Evolutionary conservation across 2,113 vertebrate species (phyloP), one percentile per base, ranked within the genome.

Genomic region (Carassius gibelio): DNA sequence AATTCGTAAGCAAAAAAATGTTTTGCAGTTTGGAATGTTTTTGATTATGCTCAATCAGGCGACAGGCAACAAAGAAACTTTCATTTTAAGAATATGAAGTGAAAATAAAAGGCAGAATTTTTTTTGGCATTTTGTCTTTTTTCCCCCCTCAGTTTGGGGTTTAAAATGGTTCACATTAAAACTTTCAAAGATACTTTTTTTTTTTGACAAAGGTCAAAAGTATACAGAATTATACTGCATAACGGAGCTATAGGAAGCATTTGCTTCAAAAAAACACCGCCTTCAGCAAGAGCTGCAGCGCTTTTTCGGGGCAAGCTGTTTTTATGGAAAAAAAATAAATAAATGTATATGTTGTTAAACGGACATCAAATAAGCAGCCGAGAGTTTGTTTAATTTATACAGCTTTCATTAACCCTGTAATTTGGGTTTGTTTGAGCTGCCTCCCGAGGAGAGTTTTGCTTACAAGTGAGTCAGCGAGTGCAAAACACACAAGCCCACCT

Each of bases 61-160:
- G 93, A 94, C 94, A 96, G 96, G 97, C 96, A 98, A 98, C 97
- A 98, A 98, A 98, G 96, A 94, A 96, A 95, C 96, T 96, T 97
- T 99, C 96, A 97, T 95, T 96, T 82, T 96, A 95, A 95, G 95
- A 96, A 96, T 96, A 97, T 97, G 96, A 98, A 97, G 97, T 98
- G 96, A 97, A 98, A 99, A 99, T 97, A 96, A 97, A 97, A 98
- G 98, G 94, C 96, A 97, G 96, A 96, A 96, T 95, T 95, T 91
- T 90, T 95, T 95, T 90, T 93, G 94, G 95, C 93, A 95, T 95
- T 95, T 94, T 91, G 77, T 94, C 95, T 94, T 92, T 94, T 45
- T 48, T 3, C 0, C 4, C 4, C 4, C 13, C 50, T 14, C 1
- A 94, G 92, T 95, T 95, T 95, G 95, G 94, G 92, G 90, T 91